Base-by-base conservation (phyloP, 2,797 vertebrate species). In the Kryptolebias ocellatus region DNA sequence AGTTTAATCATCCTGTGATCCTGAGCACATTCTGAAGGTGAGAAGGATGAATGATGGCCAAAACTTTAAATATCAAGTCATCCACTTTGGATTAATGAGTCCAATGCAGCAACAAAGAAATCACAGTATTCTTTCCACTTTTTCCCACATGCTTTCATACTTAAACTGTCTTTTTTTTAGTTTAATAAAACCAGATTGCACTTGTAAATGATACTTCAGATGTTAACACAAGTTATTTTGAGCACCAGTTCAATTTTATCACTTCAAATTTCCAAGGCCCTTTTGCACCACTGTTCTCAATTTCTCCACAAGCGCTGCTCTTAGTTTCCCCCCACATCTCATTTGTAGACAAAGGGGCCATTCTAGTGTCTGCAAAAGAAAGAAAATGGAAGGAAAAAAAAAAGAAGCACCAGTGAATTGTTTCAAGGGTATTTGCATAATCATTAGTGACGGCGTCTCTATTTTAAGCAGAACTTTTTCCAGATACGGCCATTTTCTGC, bases 1-100 rank as follows among this genome's bases (percentile, higher is more conserved):
- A 86, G 67, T 91, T 89, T 91, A 92, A 92, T 90, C 83, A 88
- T 81, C 74, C 83, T 52, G 68, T 64, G 59, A 87, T 91, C 73
- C 69, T 74, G 72, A 66, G 84, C 83, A 78, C 80, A 67, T 79
- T 84, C 54, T 62, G 60, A 62, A 70, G 73, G 83, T 52, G 83
- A 70, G 83, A 67, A 72, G 50, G 81, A 77, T 64, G 64, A 75
- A 79, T 82, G 85, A 86, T 85, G 57, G 27, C 69, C 69, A 70
- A 65, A 81, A 76, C 66, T 66, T 52, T 67, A 17, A 67, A 67
- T 67, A 70, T 76, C 60, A 47, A 59, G 63, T 76, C 78, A 70
- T 76, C 68, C 78, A 83, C 72, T 63, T 57, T 70, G 66, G 72
- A 83, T 59, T 72, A 66, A 87, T 63, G 71, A 84, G 56, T 66